Base-by-base conservation (phyloP, 2,888 invertebrate genomes). In the Agonum fuliginosum region DNA sequence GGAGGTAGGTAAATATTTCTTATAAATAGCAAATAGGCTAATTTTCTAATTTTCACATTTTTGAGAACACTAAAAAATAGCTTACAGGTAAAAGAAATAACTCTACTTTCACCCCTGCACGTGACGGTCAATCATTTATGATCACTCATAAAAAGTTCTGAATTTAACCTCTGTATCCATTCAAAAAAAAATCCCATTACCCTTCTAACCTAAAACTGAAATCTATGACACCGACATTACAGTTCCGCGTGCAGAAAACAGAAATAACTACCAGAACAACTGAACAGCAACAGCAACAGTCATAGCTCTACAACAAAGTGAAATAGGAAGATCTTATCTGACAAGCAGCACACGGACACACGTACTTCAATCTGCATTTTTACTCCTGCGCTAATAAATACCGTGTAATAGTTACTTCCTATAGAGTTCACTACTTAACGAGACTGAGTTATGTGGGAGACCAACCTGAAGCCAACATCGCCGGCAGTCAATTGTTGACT, bases 381-480 rank as follows among this genome's bases (percentile, higher is more conserved):
- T 72, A 54, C 5, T 6, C 1, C 20, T 19, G 14, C 20, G 37
- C 54, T 72, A 75, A 75, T 48, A 75, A 48, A 75, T 75, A 75
- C 12, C 48, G 22, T 65, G 34, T 67, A 75, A 75, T 75, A 75
- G 65, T 65, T 46, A 75, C 75, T 75, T 75, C 75, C 75, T 48
- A 43, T 67, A 67, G 37, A 54, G 48, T 48, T 46, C 43, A 27
- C 71, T 22, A 37, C 51, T 20, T 58, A 27, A 74, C 74, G 58
- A 74, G 73, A 20, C 41, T 22, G 74, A 74, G 22, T 74, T 74
- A 74, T 74, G 74, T 74, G 74, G 74, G 74, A 62, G 74, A 17
- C 58, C 58, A 65, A 17, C 58, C 58, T 54, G 4, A 48, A 22
- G 48, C 48, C 48, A 19, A 24, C 24, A 12, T n/a, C n/a, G n/a